Evolutionary conservation across 2,797 vertebrate species (phyloP).

Genomic region (Oceanodroma leucorhoa): DNA sequence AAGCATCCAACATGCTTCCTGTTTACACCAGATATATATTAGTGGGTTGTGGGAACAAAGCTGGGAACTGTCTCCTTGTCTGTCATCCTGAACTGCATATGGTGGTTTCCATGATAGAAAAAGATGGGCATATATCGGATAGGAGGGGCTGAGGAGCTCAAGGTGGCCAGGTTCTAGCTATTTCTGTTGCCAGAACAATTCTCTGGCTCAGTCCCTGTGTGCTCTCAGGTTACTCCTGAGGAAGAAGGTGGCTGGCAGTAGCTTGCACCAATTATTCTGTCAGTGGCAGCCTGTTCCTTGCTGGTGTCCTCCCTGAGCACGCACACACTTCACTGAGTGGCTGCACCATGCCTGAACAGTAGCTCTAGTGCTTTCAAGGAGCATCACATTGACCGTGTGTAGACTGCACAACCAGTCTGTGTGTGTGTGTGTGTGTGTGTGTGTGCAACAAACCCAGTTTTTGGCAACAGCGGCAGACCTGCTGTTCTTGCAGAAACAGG

Average conservation of each 20-base stretch:
- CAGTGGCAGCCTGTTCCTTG: background rate
- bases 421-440: fast-evolving
- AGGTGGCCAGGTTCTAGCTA: background rate
- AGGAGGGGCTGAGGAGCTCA: background rate
- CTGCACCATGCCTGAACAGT: background rate
- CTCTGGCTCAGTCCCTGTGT: background rate
- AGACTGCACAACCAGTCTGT: background rate
- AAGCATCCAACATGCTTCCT: background rate
- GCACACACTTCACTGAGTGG: background rate
- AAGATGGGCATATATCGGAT: background rate
- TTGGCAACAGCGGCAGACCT: background rate
- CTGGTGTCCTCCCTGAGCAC: fast-evolving
- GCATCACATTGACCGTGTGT: fast-evolving
- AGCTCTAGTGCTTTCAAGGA: background rate
- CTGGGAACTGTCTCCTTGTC: background rate
- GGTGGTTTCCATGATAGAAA: background rate
- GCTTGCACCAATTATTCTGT: background rate
- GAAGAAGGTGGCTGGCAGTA: background rate
- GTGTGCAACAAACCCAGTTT: background rate
- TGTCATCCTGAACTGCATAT: background rate
- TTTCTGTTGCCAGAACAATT: background rate
- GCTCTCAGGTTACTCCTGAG: background rate
- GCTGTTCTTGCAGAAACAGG: background rate
- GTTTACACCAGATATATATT: background rate
- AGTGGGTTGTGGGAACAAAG: background rate